phyloP scores from a whole-genome alignment of 23 tunicate species.

The Phallusia fumigata region DNA sequence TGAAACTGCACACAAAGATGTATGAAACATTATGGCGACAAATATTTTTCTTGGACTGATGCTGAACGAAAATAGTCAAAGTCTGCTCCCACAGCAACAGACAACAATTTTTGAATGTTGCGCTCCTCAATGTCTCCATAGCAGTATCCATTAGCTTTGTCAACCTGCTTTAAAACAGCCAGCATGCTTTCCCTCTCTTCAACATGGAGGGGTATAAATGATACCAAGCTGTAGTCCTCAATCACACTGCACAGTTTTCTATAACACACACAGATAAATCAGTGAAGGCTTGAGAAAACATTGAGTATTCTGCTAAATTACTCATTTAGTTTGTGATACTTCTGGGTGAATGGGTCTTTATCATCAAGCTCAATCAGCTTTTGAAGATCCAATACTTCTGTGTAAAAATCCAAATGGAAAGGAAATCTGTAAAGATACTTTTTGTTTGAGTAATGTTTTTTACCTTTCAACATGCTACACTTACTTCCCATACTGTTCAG shows the following conservation, averaged over 20 bases:
- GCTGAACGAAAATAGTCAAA: slow-evolving; percentile 73
- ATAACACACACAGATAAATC: not conserved
- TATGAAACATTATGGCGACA: slow-evolving; percentile 11
- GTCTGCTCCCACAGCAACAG: slow-evolving; percentile 90
- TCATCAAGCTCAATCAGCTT: slow-evolving; percentile 54
- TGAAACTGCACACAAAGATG: not conserved
- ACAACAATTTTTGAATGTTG: slow-evolving; percentile 83
- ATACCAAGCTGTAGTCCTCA: slow-evolving; percentile 94
- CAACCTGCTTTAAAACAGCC: slow-evolving; percentile 64
- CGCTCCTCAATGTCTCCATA: slow-evolving; percentile 82
- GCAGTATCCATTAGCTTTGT: slow-evolving; percentile 85
- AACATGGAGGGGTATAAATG: slow-evolving; percentile 80
- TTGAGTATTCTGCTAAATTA: slow-evolving; percentile 8
- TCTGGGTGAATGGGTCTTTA: slow-evolving; percentile 60
- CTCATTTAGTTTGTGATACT: slow-evolving; percentile 73
- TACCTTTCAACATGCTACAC: not conserved
- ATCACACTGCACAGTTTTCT: slow-evolving; percentile 80
- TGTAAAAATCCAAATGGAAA: slow-evolving; percentile 90
- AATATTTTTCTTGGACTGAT: slow-evolving; percentile 67
- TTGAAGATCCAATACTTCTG: slow-evolving; percentile 85
- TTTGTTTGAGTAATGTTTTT: not conserved
- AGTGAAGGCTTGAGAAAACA: not conserved
- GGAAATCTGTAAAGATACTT: slow-evolving; percentile 55
- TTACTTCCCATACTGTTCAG: slow-evolving; percentile 87
- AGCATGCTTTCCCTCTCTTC: slow-evolving; percentile 92